phyloP scores from a whole-genome alignment of 2,888 invertebrate genomes.

The Alviniconcha strummeri region DNA sequence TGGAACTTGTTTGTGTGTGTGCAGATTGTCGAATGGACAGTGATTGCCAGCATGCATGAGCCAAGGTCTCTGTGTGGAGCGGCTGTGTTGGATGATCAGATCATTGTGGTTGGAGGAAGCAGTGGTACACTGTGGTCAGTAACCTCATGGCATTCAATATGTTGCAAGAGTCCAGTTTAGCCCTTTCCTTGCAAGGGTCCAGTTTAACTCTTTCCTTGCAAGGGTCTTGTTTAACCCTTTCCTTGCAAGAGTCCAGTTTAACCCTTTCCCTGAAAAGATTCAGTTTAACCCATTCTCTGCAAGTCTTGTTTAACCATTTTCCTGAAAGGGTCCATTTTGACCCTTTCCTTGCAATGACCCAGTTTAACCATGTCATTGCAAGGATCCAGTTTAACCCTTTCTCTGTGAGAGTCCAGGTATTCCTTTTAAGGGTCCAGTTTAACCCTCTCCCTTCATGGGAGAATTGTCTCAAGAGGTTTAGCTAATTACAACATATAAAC shows the following conservation, averaged over 20 bases:
- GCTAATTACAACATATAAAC: too few species aligned
- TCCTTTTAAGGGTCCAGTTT: too few species aligned
- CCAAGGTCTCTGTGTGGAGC: conserved; percentile 39
- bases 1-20: neutral
- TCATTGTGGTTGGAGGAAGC: conserved; percentile 43
- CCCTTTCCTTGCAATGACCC: neutral
- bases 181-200: too few species aligned
- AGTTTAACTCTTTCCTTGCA: too few species aligned
- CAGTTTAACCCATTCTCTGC: neutral
- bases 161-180: too few species aligned
- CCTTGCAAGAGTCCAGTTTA: neutral
- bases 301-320: neutral
- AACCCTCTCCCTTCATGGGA: too few species aligned
- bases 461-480: too few species aligned
- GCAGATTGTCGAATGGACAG: conserved; percentile 37
- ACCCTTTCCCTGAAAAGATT: too few species aligned
- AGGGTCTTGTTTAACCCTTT: neutral
- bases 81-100: conserved; percentile 36
- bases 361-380: neutral
- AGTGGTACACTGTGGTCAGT: conserved; percentile 36
- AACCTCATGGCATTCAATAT: too few species aligned
- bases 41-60: conserved; percentile 39
- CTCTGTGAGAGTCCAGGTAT: neutral
- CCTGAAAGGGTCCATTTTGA: neutral
- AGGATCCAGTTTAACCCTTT: neutral